Evolutionary conservation across 2,797 vertebrate genomes (phyloP), one percentile per base, ranked within the genome.

Genomic region (Bucorvus abyssinicus): DNA sequence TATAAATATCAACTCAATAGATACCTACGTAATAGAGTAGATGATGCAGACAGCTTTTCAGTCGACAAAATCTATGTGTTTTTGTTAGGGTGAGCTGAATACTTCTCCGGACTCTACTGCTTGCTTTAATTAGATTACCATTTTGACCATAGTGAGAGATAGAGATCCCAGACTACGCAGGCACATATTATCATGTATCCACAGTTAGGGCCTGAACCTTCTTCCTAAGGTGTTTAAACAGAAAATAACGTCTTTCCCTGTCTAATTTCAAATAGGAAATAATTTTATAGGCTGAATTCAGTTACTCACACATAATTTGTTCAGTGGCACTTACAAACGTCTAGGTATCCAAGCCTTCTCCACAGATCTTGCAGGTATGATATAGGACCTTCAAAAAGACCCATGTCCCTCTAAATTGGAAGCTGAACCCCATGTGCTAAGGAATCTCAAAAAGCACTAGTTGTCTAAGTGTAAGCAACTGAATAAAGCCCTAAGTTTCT

Each of bases 201-300:
- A n/a, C 3, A 38, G 27, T 34, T 19, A 67, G 13, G 34, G 73
- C 23, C 7, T 30, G 16, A 55, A 44, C 14, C 0, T 0, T 42
- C 20, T 70, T 77, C 53, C 19, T 44, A 4, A 74, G 40, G 30
- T 21, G 21, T 70, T 76, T 73, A 38, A 82, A 84, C 47, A 70
- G 7, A 85, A 87, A 90, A 32, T 47, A 36, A 4, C 73, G 8
- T 17, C 4, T 79, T 79, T 38, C 61, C 18, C 42, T 47, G 14
- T 38, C 27, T 69, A 38, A 59, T 85, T 94, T 59, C 30, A 63
- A 19, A 20, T 21, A 79, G 17, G 9, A 93, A 89, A 60, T 78
- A 64, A 36, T 59, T 68, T 32, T n/a, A 49, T 22, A 20, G 3
- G 9, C 4, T 87, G 77, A 44, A 36, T 44, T 84, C 27, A 14